Conservation (phyloP, 2,797 vertebrate species). For the Falco naumanni region DNA sequence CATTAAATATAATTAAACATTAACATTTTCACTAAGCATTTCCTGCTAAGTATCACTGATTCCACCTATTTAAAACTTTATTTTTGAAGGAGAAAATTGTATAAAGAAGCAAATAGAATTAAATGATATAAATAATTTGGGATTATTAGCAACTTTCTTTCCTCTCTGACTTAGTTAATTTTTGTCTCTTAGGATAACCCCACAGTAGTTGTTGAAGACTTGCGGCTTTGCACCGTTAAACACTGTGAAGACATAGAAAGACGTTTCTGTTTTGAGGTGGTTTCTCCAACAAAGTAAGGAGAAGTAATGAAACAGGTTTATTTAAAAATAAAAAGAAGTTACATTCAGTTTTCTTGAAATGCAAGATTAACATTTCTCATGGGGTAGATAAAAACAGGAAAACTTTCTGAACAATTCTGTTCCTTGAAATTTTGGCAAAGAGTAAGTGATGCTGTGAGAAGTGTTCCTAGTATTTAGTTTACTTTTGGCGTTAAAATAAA, state of each 20-base stretch:
- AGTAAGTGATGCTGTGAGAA: slow-evolving; percentile 27
- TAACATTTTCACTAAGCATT: neutral
- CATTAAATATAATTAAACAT: neutral
- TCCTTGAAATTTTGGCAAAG: neutral
- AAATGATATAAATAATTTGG: neutral
- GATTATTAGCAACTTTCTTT: neutral
- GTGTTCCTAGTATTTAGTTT: neutral
- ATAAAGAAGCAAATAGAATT: neutral
- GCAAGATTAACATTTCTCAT: neutral
- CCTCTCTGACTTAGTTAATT: neutral
- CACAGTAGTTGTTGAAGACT: slow-evolving; percentile 96
- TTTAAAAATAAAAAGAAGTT: neutral
- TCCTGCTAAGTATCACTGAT: neutral
- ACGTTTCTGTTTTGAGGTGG: slow-evolving; percentile 98
- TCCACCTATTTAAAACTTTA: neutral
- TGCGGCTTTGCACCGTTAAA: slow-evolving; percentile 95
- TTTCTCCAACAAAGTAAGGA: slow-evolving; percentile 97
- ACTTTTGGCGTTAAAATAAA: slow-evolving; percentile 4
- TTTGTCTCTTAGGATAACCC: slow-evolving; percentile 87
- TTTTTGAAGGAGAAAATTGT: neutral
- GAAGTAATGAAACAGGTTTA: neutral
- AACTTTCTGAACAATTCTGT: slow-evolving; percentile 23
- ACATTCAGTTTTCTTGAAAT: neutral
- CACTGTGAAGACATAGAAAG: slow-evolving; percentile 97
- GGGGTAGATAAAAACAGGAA: neutral